Conservation (phyloP, 2,888 invertebrate genomes). For the Timema cristinae region DNA sequence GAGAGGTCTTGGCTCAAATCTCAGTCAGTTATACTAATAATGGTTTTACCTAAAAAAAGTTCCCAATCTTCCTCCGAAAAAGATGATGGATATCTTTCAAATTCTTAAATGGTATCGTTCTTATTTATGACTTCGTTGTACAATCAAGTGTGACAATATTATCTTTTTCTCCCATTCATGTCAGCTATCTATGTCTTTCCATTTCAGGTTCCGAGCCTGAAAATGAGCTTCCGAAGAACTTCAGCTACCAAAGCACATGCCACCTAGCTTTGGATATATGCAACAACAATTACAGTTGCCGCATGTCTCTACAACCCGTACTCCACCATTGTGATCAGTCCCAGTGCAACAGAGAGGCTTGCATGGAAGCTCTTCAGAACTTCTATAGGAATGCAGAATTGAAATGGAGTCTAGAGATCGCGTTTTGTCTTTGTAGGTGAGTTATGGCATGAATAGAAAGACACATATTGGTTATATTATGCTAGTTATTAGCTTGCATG, state of each 20-base stretch:
- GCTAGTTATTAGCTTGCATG: no score
- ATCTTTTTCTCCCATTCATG: no score
- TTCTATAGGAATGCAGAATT: constrained; percentile 80
- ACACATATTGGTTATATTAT: no score
- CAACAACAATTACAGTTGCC: constrained; percentile 77
- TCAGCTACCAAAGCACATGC: constrained; percentile 77
- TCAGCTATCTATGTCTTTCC: not conserved
- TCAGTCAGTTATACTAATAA: no score
- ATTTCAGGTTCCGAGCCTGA: constrained; percentile 28
- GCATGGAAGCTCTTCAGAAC: constrained; percentile 80
- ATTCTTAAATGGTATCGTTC: no score
- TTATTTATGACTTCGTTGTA: no score
- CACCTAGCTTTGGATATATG: constrained; percentile 78
- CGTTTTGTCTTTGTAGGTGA: constrained; percentile 92
- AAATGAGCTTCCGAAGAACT: constrained; percentile 40
- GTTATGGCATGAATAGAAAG: constrained; percentile 40
- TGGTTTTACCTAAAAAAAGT: no score
- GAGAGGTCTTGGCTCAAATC: no score
- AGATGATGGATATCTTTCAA: no score
- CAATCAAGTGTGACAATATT: no score
- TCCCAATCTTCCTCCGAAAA: no score
- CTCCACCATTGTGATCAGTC: constrained; percentile 74
- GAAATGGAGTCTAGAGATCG: constrained; percentile 82
- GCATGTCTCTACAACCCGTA: constrained; percentile 74
- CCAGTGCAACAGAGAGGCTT: constrained; percentile 77